Evolutionary conservation across 92 coral and sea anemone genomes (phyloP), one percentile per base, ranked within the genome.

Genomic region (Umimayanthus chanpuru): DNA sequence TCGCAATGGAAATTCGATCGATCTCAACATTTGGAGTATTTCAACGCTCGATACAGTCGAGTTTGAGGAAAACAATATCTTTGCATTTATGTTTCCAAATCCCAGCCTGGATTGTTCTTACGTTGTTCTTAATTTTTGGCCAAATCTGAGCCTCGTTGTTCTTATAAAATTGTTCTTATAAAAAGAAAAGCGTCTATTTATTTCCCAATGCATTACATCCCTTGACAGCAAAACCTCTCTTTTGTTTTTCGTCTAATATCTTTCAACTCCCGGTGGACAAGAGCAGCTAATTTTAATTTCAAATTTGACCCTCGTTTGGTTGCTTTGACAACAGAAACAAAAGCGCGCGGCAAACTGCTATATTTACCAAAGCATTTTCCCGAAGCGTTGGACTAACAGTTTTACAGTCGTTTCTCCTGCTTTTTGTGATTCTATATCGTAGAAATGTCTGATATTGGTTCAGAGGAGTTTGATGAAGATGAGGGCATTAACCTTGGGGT

Each of bases 381-480:
- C 67, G 53, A 14, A 83, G 66, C 68, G 41, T 70, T 40, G 20
- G 47, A 44, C 30, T 43, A 41, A 18, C 87, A 7, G 67, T 70
- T 83, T 83, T 55, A 38, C 86, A 23, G 29, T 81, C 21, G 58
- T 66, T 81, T 81, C 73, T n/a, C 41, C 41, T 26, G 30, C 43
- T 20, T 67, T 82, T 82, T 82, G 39, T 44, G 74, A 83, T 38
- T 0, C 16, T 70, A 41, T 23, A 10, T 83, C 82, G 55, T 20
- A 71, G 88, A 20, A 58, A 96, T 96, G 99, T 96, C 99, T 20
- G 99, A 96, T 53, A 92, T 92, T 56, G 99, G 98, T 72, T 96
- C 99, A 21, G 98, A 96, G 58, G 98, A 95, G 47, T 96, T 95
- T 70, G 99, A 96, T 39, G 98, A 96, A 85, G 99, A 96, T 75